Percentiles rank a stretch among this genome's conserved stretches.
Evolutionary conservation across 2,797 vertebrate genomes (phyloP).

Genomic region (Neomorphus geoffroyi): DNA sequence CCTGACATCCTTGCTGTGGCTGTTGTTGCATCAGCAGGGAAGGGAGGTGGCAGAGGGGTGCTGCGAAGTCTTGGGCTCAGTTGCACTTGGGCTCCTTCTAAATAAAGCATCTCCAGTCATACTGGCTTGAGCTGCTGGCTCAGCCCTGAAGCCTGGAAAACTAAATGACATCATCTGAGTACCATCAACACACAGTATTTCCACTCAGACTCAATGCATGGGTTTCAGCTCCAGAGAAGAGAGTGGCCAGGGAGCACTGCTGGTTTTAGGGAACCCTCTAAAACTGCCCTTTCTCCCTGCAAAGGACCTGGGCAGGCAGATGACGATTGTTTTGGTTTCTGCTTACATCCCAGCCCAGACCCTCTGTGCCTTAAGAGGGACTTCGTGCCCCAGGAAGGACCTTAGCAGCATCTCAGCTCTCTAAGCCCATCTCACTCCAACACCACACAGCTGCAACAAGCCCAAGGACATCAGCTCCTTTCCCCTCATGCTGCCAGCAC

Average conservation of each 20-base stretch:
- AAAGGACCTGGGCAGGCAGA: neutral
- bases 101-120: constrained; percentile 57
- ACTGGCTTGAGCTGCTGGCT: constrained; percentile 49
- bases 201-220: neutral
- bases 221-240: neutral
- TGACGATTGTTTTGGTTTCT: neutral
- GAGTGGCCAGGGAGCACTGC: neutral
- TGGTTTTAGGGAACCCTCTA: neutral
- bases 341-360: neutral
- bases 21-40: constrained; percentile 17
- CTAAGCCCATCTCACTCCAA: neutral
- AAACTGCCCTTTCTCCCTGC: neutral
- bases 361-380: neutral
- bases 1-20: neutral
- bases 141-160: constrained; percentile 62
- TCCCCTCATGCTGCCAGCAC: fast-evolving
- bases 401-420: neutral
- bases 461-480: neutral
- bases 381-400: neutral
- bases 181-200: neutral
- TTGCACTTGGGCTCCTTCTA: constrained; percentile 25
- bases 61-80: neutral
- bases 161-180: constrained; percentile 58
- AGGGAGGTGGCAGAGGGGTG: neutral
- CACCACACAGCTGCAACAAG: fast-evolving